phyloP scores from a whole-genome alignment of 2,888 invertebrate genomes.

The Drosophila nigritarsus region DNA sequence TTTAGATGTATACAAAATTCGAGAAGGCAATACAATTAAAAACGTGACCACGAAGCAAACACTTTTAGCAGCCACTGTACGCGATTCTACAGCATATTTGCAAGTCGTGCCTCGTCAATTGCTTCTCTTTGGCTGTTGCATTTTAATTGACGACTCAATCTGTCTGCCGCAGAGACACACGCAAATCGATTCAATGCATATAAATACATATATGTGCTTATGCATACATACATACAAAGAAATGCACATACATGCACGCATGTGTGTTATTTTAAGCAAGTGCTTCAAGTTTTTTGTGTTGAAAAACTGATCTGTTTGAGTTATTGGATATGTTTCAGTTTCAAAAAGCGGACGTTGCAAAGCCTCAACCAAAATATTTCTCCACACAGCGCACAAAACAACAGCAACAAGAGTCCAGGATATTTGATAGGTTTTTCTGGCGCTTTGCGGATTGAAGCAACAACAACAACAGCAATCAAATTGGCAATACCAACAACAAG shows the following conservation, averaged over 20 bases:
- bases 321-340: constrained; percentile 62
- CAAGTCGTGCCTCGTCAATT: neutral
- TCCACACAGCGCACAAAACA: constrained; percentile 36
- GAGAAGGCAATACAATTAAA: neutral
- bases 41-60: neutral
- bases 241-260: constrained; percentile 6
- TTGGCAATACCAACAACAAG: neutral
- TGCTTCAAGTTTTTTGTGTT: constrained; percentile 16
- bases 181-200: constrained; percentile 29
- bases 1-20: neutral
- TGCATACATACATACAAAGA: too few species aligned
- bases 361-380: constrained; percentile 65
- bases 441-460: constrained; percentile 46
- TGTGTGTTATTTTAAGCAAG: constrained; percentile 43
- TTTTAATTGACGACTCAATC: constrained; percentile 77
- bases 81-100: constrained; percentile 22
- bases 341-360: constrained; percentile 39
- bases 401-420: constrained; percentile 40
- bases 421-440: constrained; percentile 76
- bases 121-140: constrained; percentile 22
- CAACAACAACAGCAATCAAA: neutral
- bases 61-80: neutral
- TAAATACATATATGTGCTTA: neutral
- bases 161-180: constrained; percentile 26
- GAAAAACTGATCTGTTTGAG: constrained; percentile 71